Conservation (phyloP, 2,113 vertebrate genomes). For the Ibidorhyncha struthersii region DNA sequence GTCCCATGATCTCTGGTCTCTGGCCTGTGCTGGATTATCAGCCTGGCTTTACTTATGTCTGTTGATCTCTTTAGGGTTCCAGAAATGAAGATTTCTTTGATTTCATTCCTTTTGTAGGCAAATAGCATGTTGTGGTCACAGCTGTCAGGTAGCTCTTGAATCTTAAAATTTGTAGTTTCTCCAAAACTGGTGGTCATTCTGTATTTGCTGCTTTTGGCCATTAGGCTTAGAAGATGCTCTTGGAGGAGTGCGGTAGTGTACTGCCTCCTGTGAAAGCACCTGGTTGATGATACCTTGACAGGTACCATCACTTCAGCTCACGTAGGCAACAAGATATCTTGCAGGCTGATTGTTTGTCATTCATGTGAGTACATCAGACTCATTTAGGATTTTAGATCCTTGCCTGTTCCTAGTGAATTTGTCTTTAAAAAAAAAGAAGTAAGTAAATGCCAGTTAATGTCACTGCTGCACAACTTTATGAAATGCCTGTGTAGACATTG, state of each 20-base stretch:
- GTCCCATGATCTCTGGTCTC: not conserved
- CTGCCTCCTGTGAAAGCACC: not conserved
- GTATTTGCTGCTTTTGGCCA: not conserved
- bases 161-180: not conserved
- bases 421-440: not conserved
- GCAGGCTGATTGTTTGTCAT: not conserved
- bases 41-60: not conserved
- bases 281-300: not conserved
- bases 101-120: not conserved
- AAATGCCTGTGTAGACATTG: not conserved
- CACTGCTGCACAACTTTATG: not conserved
- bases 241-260: accelerated
- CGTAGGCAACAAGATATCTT: not conserved
- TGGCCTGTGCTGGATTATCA: not conserved
- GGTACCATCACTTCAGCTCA: not conserved
- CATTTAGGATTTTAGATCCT: not conserved
- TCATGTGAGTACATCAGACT: not conserved
- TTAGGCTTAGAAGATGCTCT: not conserved
- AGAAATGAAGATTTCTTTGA: not conserved
- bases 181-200: not conserved
- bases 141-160: not conserved
- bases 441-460: not conserved
- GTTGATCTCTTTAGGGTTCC: not conserved
- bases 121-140: not conserved
- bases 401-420: not conserved